phyloP scores from a whole-genome alignment of 2,888 invertebrate species.

The Marasmarcha lunaedactyla region DNA sequence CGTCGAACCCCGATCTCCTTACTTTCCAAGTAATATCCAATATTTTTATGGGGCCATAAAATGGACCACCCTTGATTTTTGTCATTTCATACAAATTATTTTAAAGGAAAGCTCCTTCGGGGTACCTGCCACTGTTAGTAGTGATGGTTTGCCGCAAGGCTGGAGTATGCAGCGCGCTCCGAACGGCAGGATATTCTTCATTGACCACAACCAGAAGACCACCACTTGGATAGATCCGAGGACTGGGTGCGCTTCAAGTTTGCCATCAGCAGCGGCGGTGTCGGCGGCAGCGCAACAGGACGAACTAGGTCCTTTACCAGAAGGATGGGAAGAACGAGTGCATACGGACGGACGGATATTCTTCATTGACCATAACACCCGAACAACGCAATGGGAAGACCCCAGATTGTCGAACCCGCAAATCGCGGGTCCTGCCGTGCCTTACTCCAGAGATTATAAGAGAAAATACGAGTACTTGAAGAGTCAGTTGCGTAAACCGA shows the following conservation, averaged over 20 bases:
- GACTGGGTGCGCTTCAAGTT: conserved; percentile 84
- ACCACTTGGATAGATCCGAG: conserved; percentile 99
- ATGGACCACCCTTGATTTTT: no score
- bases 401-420: conserved; percentile 95
- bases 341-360: conserved; percentile 97
- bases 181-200: conserved; percentile 96
- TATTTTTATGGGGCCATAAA: no score
- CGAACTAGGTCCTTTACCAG: conserved; percentile 93
- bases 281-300: conserved; percentile 72
- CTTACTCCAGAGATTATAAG: conserved; percentile 98
- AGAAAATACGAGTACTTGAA: conserved; percentile 99
- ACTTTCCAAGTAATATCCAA: no score
- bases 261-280: conserved; percentile 69
- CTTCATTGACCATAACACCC: conserved; percentile 98
- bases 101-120: no score
- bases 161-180: conserved; percentile 98
- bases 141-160: conserved; percentile 85
- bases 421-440: conserved; percentile 97
- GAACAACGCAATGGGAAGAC: conserved; percentile 99
- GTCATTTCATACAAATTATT: no score
- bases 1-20: no score
- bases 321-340: conserved; percentile 98
- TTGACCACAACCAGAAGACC: conserved; percentile 93
- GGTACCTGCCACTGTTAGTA: no score
- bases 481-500: conserved; percentile 96